These are phyloP conservation scores for Macrostomum lignano DNA, from an alignment of 1,140 invertebrate genomes.

Conservation along the genomic window DNA sequence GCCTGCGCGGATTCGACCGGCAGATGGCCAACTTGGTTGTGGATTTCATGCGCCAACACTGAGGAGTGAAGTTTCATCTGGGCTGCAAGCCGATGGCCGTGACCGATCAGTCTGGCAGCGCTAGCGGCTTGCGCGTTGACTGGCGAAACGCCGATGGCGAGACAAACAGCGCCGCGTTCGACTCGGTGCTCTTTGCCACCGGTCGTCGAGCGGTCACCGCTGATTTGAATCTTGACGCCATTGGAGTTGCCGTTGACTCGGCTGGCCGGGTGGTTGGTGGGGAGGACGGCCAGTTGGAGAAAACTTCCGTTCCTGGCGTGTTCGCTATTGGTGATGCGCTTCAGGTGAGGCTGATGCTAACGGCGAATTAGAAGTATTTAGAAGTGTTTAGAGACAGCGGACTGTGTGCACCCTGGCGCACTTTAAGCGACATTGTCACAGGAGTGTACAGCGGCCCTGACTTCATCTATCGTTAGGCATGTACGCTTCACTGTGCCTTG, in stretches of 20 bases:
- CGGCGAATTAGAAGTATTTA: too few species aligned
- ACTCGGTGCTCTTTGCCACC: constrained; percentile 35
- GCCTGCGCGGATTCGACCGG: constrained; percentile 78
- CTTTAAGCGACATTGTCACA: too few species aligned
- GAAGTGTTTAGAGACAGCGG: too few species aligned
- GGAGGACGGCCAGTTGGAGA: constrained; percentile 39
- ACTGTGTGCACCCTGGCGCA: too few species aligned
- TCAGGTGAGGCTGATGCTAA: constrained; percentile 47
- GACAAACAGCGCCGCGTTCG: too few species aligned
- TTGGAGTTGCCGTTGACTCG: constrained; percentile 79
- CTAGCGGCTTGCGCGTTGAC: too few species aligned
- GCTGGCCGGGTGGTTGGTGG: constrained; percentile 32
- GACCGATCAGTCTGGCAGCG: too few species aligned
- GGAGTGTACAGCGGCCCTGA: too few species aligned
- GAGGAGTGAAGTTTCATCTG: constrained; percentile 54
- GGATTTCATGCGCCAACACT: constrained; percentile 45
- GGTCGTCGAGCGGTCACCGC: constrained; percentile 43
- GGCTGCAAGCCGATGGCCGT: constrained; percentile 48
- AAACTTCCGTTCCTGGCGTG: constrained; percentile 56
- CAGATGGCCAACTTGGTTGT: constrained; percentile 64
- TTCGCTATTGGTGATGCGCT: constrained; percentile 79
- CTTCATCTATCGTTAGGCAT: too few species aligned
- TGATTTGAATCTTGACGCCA: constrained; percentile 56
- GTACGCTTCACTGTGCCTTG: too few species aligned
- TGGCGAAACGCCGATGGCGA: too few species aligned